These are phyloP conservation scores for Myopa tessellatipennis DNA, from an alignment of 2,888 invertebrate species.

Conservation along the genomic window DNA sequence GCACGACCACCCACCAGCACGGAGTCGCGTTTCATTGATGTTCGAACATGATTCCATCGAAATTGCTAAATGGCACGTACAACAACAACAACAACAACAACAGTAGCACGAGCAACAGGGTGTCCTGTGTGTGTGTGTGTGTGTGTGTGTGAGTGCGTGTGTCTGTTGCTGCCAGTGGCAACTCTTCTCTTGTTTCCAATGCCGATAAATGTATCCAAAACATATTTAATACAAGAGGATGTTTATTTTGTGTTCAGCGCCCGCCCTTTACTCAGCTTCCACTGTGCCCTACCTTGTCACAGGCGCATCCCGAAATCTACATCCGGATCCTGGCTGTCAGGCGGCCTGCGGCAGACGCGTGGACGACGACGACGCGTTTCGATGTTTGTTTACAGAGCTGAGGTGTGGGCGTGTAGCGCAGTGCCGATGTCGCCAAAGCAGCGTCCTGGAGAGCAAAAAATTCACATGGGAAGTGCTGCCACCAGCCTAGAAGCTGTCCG, in stretches of 20 bases:
- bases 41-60: conserved; percentile 26
- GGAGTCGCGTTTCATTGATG: conserved; percentile 17
- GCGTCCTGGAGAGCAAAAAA: neutral
- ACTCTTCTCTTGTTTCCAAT: neutral
- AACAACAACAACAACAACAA: conserved; percentile 34
- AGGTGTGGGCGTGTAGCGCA: neutral
- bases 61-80: conserved; percentile 50
- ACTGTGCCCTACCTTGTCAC: neutral
- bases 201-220: neutral
- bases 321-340: conserved; percentile 1
- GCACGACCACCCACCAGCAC: neutral
- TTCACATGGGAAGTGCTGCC: conserved; percentile 41
- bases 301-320: conserved; percentile 10
- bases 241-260: neutral
- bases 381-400: neutral
- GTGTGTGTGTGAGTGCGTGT: conserved; percentile 21
- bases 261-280: neutral
- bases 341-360: conserved; percentile 25
- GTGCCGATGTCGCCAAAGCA: conserved; percentile 6
- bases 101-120: conserved; percentile 36
- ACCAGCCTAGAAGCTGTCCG: conserved; percentile 47
- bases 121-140: conserved; percentile 37
- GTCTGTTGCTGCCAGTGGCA: neutral
- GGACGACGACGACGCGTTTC: neutral
- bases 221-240: neutral